These are phyloP conservation scores for Heliconius melpomene DNA, from an alignment of 1,140 invertebrate species.

Conservation along the genomic window DNA sequence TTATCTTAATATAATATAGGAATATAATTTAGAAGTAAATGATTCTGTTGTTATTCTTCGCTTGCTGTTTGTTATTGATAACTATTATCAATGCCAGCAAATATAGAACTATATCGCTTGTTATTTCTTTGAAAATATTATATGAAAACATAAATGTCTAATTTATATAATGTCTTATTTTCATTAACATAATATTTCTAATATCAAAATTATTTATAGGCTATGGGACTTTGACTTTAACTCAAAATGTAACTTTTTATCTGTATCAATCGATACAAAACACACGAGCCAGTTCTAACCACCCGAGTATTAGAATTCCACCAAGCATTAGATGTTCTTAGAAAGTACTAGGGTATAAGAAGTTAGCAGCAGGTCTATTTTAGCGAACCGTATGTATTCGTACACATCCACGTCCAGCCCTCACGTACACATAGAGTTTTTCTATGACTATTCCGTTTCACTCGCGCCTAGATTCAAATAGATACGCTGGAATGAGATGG, in stretches of 20 bases:
- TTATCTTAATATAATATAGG: too few relatives aligned
- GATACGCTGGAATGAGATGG: conserved; percentile 43
- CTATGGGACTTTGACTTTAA: background rate
- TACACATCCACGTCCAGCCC: conserved; percentile 59
- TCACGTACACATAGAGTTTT: conserved; percentile 57
- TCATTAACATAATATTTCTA: background rate
- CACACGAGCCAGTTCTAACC: background rate
- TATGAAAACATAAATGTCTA: too few relatives aligned
- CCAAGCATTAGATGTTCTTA: conserved; percentile 76
- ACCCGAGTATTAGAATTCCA: conserved; percentile 54
- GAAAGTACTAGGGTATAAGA: conserved; percentile 72
- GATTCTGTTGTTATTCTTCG: too few relatives aligned
- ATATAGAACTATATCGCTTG: too few relatives aligned
- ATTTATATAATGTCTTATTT: too few relatives aligned
- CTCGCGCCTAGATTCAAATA: conserved; percentile 28
- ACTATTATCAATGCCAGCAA: too few relatives aligned
- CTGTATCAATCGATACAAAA: background rate
- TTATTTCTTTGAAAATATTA: too few relatives aligned
- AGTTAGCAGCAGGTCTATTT: conserved; percentile 57
- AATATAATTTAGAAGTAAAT: too few relatives aligned
- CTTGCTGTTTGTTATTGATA: too few relatives aligned
- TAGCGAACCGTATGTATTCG: conserved; percentile 53
- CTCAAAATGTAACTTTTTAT: background rate
- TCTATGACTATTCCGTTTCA: conserved; percentile 63
- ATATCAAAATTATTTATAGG: background rate